A percentile compares a stretch with the other conserved stretches of the same genome.
These are phyloP conservation scores for Caenorhabditis angaria DNA, from an alignment of 2,888 invertebrate genomes.

Conservation along the genomic window DNA sequence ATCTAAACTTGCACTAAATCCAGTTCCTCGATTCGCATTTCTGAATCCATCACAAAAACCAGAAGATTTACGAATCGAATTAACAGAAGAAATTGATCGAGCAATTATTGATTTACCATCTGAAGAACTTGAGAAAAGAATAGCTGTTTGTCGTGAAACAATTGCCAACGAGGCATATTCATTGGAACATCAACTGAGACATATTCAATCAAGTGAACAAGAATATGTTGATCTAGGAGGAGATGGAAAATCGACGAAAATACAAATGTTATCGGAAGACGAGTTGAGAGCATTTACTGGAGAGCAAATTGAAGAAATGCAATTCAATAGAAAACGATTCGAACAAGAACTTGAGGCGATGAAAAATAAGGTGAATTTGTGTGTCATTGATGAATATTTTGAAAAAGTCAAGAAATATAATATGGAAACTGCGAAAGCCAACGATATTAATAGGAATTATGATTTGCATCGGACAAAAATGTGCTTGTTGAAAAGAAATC, in stretches of 20 bases:
- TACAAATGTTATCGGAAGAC: not conserved
- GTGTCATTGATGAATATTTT: conserved; percentile 7
- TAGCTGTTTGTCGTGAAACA: not conserved
- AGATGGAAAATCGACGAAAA: not conserved
- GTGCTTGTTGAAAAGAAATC: not conserved
- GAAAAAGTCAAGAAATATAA: conserved; percentile 11
- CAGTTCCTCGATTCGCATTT: not conserved
- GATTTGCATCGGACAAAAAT: not conserved
- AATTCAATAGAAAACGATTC: not conserved
- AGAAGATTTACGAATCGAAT: not conserved
- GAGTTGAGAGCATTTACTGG: not conserved
- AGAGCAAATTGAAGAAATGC: not conserved
- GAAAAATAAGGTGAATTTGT: conserved; percentile 9
- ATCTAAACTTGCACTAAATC: not conserved
- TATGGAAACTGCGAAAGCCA: conserved; percentile 11
- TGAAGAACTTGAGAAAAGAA: not conserved
- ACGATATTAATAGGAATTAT: not conserved
- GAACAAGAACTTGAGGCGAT: conserved; percentile 6
- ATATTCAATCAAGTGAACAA: not conserved
- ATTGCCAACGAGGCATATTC: not conserved
- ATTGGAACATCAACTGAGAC: not conserved
- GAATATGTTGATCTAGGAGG: not conserved
- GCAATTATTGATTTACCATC: not conserved
- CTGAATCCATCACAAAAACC: not conserved
- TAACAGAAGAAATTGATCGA: not conserved